Conservation (phyloP, 2,113 vertebrate species). For the Corythornis madagascariensis region DNA sequence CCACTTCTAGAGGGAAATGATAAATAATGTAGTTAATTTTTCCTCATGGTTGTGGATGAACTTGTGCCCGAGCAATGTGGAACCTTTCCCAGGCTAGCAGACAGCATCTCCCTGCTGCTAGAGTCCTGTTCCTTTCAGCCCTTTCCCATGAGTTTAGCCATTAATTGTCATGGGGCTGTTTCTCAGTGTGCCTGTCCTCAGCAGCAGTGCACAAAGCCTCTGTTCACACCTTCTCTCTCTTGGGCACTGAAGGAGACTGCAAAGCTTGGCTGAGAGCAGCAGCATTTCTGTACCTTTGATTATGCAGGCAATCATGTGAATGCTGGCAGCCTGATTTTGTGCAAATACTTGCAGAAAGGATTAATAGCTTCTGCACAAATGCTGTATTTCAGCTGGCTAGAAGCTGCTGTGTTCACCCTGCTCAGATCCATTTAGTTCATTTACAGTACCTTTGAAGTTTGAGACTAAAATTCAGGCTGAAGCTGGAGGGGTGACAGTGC, state of each 20-base stretch:
- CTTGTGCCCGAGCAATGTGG: background rate
- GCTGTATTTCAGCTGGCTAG: background rate
- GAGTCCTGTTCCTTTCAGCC: background rate
- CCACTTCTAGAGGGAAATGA: background rate
- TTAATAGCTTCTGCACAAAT: background rate
- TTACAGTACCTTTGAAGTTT: background rate
- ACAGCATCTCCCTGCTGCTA: background rate
- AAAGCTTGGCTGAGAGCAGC: background rate
- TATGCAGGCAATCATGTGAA: background rate
- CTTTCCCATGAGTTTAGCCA: background rate
- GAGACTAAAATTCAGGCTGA: background rate
- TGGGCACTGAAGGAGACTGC: background rate
- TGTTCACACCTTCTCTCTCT: background rate
- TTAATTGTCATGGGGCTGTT: background rate
- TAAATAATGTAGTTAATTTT: background rate
- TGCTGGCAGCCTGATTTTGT: slow-evolving; percentile 7
- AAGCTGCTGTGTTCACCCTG: background rate
- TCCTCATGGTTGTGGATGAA: background rate
- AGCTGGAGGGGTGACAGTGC: background rate
- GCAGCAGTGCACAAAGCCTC: background rate
- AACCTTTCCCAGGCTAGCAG: background rate
- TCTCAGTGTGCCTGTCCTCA: background rate
- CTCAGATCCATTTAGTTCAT: background rate
- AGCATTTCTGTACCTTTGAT: background rate
- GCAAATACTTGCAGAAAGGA: background rate